phyloP scores from a whole-genome alignment of 2,113 vertebrate genomes.

The Syngnathus typhle region DNA sequence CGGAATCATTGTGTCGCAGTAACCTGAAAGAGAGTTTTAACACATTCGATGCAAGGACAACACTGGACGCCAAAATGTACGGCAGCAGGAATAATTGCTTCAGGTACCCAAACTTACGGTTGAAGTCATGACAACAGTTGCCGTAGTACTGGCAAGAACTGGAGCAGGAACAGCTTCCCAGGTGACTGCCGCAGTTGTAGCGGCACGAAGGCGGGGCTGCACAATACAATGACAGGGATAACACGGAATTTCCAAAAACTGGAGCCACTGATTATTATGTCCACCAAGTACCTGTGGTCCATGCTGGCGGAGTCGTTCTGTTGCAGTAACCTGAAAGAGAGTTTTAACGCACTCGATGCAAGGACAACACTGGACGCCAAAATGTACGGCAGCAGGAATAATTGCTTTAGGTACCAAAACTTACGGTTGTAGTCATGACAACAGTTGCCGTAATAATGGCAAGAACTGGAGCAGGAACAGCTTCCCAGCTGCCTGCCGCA shows the following conservation, averaged over 20 bases:
- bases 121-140: constrained; percentile 49
- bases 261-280: too few relatives aligned
- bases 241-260: too few relatives aligned
- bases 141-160: constrained; percentile 45
- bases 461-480: constrained; percentile 60
- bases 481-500: constrained; percentile 27
- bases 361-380: not conserved
- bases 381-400: too few relatives aligned
- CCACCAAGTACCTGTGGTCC: not conserved
- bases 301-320: not conserved
- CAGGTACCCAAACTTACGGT: constrained; percentile 18
- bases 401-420: not conserved
- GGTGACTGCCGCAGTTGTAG: constrained; percentile 23
- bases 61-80: not conserved
- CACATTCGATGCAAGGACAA: not conserved
- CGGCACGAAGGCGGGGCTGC: constrained; percentile 38
- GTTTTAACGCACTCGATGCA: not conserved
- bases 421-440: constrained; percentile 48
- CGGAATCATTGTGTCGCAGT: not conserved
- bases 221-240: too few relatives aligned
- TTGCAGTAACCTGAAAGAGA: not conserved
- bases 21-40: not conserved
- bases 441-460: constrained; percentile 47
- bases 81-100: too few relatives aligned
- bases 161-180: constrained; percentile 58